Conservation (phyloP, 2,888 invertebrate species). For the Alloscopus bannaensis region DNA sequence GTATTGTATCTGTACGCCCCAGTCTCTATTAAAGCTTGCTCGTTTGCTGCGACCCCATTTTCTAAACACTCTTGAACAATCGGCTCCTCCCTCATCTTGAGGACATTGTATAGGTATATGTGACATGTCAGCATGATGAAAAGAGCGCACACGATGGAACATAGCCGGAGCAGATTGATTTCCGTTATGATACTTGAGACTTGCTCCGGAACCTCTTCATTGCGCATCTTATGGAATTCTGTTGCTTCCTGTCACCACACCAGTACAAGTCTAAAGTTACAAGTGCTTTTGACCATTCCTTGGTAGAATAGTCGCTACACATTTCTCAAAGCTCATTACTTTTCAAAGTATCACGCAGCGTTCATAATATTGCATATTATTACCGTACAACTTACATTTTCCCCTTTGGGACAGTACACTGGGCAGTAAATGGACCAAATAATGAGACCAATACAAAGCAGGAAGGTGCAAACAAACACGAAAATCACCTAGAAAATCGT, state of each 20-base stretch:
- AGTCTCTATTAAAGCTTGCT: too few relatives aligned
- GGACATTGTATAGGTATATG: slow-evolving; percentile 27
- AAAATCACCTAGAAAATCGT: too few relatives aligned
- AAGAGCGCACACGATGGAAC: neutral
- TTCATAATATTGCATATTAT: too few relatives aligned
- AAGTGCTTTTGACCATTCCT: too few relatives aligned
- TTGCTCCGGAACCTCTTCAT: neutral
- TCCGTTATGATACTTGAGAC: neutral
- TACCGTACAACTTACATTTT: too few relatives aligned
- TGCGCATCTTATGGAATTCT: neutral
- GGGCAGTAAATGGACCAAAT: neutral
- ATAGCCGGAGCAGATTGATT: neutral
- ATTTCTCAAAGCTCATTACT: too few relatives aligned
- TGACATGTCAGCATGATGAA: slow-evolving; percentile 5
- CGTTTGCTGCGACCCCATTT: too few relatives aligned
- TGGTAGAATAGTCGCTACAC: too few relatives aligned
- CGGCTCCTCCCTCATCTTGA: slow-evolving; percentile 28
- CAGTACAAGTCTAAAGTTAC: neutral
- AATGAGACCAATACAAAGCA: neutral
- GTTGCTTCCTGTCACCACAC: neutral
- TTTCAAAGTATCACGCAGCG: too few relatives aligned
- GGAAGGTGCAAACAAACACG: neutral
- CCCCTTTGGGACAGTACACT: slow-evolving; percentile 14
- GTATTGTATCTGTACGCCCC: too few relatives aligned
- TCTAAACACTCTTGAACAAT: neutral